Conservation (phyloP, 1,140 invertebrate genomes). For the Magallana gigas region DNA sequence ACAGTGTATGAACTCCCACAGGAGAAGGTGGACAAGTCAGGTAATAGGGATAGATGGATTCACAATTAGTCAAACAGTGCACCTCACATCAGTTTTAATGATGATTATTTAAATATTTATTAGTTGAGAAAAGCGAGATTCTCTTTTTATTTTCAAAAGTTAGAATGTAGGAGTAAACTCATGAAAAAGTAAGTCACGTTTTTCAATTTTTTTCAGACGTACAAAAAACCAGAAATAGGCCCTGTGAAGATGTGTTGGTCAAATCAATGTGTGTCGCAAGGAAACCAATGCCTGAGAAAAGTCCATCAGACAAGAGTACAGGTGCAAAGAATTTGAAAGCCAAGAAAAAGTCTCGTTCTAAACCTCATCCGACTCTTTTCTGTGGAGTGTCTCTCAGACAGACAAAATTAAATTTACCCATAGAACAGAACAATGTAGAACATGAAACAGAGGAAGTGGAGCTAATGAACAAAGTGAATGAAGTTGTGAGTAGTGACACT, state of each 20-base stretch:
- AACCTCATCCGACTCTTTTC: slow-evolving; percentile 69
- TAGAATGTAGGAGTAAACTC: too few species aligned
- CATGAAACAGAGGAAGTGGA: slow-evolving; percentile 79
- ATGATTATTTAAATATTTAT: too few species aligned
- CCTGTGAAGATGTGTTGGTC: slow-evolving; percentile 75
- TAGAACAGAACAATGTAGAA: slow-evolving; percentile 53
- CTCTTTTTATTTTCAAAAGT: too few species aligned
- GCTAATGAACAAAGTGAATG: slow-evolving; percentile 84
- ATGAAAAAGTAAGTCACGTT: too few species aligned
- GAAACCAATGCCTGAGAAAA: slow-evolving; percentile 55
- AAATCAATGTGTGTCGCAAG: slow-evolving; percentile 73
- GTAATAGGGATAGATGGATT: background rate
- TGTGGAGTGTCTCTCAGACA: slow-evolving; percentile 73
- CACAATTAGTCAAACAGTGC: too few species aligned
- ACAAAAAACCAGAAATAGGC: slow-evolving; percentile 59
- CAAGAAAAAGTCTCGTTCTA: slow-evolving; percentile 54
- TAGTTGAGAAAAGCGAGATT: too few species aligned
- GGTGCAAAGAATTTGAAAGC: slow-evolving; percentile 45
- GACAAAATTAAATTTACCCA: slow-evolving; percentile 58
- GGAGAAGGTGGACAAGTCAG: slow-evolving; percentile 36
- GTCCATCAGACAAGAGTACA: slow-evolving; percentile 42
- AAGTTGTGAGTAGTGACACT: slow-evolving; percentile 79
- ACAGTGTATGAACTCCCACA: slow-evolving; percentile 41
- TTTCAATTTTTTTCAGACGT: slow-evolving; percentile 52
- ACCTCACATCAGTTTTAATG: too few species aligned